phyloP scores from a whole-genome alignment of 2,113 vertebrate genomes.

The Myrmecobius fasciatus region DNA sequence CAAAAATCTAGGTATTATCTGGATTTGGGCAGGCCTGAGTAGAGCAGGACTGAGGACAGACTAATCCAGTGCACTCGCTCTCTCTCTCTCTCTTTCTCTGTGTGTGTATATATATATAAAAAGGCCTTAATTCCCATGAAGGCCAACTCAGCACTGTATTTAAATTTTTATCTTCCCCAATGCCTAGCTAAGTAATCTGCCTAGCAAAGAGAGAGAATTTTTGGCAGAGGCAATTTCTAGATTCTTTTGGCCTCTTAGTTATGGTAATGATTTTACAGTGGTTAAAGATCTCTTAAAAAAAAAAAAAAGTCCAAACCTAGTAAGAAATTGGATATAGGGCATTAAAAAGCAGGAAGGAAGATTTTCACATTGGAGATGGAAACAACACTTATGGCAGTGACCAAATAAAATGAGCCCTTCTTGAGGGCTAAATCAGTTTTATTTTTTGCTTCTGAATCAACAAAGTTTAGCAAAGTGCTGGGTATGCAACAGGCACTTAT shows the following conservation, averaged over 20 bases:
- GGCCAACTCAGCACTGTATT: fast-evolving
- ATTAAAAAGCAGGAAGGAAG: neutral
- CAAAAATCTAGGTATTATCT: neutral
- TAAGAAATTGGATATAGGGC: neutral
- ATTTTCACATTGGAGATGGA: neutral
- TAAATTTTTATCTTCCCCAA: neutral
- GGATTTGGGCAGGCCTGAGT: neutral
- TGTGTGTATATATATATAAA: no score
- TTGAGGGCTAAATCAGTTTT: neutral
- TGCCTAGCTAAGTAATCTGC: neutral
- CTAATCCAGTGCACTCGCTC: no score
- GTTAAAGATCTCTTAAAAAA: neutral
- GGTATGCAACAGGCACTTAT: neutral
- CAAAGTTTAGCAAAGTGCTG: neutral
- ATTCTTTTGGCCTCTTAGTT: neutral
- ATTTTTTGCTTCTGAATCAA: neutral
- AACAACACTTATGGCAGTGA: neutral
- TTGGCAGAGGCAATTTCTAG: neutral
- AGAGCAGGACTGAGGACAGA: neutral
- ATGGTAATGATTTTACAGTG: neutral
- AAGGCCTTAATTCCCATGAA: neutral
- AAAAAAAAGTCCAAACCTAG: neutral
- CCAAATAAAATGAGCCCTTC: neutral
- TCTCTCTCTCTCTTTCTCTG: no score
- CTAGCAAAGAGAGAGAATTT: neutral